Conservation (phyloP, 2,888 invertebrate species). For the Cantharis lateralis region DNA sequence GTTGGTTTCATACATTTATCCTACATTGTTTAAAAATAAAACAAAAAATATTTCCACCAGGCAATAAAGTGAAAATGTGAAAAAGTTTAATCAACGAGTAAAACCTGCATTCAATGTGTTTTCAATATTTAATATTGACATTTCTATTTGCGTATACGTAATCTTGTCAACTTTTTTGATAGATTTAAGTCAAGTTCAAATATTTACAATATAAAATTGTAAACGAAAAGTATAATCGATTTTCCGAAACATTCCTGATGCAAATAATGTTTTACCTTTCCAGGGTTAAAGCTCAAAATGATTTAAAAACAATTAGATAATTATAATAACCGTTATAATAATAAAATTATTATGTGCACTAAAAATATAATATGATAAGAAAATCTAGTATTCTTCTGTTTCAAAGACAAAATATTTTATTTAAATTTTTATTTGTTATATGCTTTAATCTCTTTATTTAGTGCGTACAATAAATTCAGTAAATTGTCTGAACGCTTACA, state of each 20-base stretch:
- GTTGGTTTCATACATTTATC: neutral
- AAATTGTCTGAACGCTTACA: neutral
- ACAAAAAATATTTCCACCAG: neutral
- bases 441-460: neutral
- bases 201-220: neutral
- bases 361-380: neutral
- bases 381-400: neutral
- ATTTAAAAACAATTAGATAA: neutral
- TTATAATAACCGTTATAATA: neutral
- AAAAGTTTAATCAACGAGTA: neutral
- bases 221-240: neutral
- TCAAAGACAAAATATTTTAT: neutral
- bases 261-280: neutral
- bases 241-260: neutral
- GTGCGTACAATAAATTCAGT: neutral
- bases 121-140: neutral
- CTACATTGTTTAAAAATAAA: neutral
- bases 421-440: neutral
- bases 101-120: neutral
- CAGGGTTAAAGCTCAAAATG: too few species aligned
- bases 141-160: neutral
- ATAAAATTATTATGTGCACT: neutral
- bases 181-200: neutral
- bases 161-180: neutral
- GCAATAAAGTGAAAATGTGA: neutral